Evolutionary conservation across 2,888 invertebrate genomes (phyloP).

Genomic region (Himalopsyche japonica): DNA sequence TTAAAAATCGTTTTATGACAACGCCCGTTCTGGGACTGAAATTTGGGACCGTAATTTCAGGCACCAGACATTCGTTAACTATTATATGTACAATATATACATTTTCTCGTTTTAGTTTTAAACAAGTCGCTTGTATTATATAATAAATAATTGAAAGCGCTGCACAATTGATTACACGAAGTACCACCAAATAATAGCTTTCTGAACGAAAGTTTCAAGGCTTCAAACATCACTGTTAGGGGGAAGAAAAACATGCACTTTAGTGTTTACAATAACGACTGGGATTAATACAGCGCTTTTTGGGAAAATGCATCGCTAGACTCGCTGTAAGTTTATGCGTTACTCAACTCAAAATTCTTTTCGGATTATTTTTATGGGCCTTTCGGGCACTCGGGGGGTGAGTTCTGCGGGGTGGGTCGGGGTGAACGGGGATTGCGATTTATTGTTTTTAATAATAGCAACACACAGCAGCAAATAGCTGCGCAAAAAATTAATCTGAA

Average conservation of each 20-base stretch:
- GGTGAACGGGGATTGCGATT: conserved; percentile 50
- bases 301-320: background rate
- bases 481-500: conserved; percentile 48
- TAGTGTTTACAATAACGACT: background rate
- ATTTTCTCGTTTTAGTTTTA: too few species aligned
- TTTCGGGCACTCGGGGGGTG: background rate
- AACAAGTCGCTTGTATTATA: too few species aligned
- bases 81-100: too few species aligned
- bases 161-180: too few species aligned
- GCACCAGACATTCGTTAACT: too few species aligned
- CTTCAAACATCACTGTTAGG: background rate
- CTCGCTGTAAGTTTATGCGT: conserved; percentile 21
- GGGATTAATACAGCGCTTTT: background rate
- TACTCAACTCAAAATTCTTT: conserved; percentile 21
- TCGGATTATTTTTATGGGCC: conserved; percentile 27
- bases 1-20: too few species aligned
- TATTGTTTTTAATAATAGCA: conserved; percentile 64
- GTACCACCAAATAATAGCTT: too few species aligned
- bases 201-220: too few species aligned
- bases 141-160: too few species aligned
- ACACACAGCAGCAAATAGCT: conserved; percentile 60
- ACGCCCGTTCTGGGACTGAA: too few species aligned
- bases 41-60: too few species aligned
- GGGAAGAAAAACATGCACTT: background rate
- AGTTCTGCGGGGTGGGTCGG: background rate